A percentile compares a stretch with the other conserved stretches of the same genome.
Conservation (phyloP, 1,140 invertebrate genomes). For the Drosophila neocordata region DNA sequence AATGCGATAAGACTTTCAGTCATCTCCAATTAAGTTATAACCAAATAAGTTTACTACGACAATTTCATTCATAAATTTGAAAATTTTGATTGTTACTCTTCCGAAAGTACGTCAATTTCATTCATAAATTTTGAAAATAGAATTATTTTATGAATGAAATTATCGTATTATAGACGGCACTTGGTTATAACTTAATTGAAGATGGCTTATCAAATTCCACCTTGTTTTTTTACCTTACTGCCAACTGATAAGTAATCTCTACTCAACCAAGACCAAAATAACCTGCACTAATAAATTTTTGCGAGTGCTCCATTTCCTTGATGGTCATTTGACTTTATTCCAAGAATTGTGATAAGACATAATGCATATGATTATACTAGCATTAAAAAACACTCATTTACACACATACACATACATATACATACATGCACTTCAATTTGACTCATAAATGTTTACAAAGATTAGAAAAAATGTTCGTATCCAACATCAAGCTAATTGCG, state of each 20-base stretch:
- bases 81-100: no score
- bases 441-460: constrained; percentile 6
- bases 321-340: constrained; percentile 40
- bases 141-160: constrained; percentile 48
- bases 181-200: neutral
- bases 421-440: neutral
- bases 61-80: no score
- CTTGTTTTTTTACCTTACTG: no score
- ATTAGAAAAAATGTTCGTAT: neutral
- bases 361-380: constrained; percentile 1
- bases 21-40: no score
- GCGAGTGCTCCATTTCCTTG: constrained; percentile 38
- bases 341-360: constrained; percentile 62
- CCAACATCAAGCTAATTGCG: neutral
- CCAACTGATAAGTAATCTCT: constrained; percentile 37
- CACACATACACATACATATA: neutral
- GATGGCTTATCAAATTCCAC: neutral
- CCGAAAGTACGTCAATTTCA: no score
- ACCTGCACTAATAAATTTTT: constrained; percentile 71
- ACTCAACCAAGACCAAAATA: constrained; percentile 47
- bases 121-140: no score
- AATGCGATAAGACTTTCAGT: no score
- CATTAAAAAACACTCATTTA: neutral
- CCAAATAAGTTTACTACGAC: no score
- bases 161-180: neutral